phyloP scores from a whole-genome alignment of 2,797 vertebrate species.

The Dicrostonyx torquatus region DNA sequence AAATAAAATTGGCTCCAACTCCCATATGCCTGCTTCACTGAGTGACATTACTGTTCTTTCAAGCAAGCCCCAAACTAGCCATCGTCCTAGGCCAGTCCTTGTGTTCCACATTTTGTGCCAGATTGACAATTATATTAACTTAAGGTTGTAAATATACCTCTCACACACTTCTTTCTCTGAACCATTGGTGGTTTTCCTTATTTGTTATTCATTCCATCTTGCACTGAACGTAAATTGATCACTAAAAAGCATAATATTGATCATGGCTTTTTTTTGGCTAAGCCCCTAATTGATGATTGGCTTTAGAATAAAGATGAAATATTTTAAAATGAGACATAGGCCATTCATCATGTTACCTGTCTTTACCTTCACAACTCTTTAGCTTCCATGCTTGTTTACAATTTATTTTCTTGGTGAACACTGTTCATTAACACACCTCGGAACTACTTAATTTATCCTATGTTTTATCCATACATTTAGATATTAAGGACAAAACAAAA shows the following conservation, averaged over 20 bases:
- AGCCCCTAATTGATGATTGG: neutral
- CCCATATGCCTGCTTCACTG: neutral
- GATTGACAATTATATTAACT: neutral
- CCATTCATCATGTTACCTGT: neutral
- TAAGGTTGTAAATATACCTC: neutral
- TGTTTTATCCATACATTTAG: neutral
- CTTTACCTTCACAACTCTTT: neutral
- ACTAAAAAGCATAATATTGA: neutral
- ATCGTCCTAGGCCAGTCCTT: neutral
- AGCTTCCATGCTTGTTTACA: neutral
- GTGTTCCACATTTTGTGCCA: neutral
- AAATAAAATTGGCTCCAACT: neutral
- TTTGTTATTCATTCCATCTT: neutral
- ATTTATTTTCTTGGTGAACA: neutral
- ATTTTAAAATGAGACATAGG: neutral
- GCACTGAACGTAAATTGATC: neutral
- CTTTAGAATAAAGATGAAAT: conserved; percentile 41
- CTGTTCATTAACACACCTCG: neutral
- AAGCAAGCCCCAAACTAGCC: neutral
- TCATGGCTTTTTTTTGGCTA: neutral
- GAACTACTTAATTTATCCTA: neutral
- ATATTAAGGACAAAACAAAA: neutral
- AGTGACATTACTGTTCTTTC: neutral
- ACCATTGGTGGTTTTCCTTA: neutral
- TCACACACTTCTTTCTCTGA: neutral